Percentiles rank a stretch among this genome's conserved stretches.
These are phyloP conservation scores for Oithona nana DNA, from an alignment of 2,888 invertebrate genomes.

Conservation along the genomic window DNA sequence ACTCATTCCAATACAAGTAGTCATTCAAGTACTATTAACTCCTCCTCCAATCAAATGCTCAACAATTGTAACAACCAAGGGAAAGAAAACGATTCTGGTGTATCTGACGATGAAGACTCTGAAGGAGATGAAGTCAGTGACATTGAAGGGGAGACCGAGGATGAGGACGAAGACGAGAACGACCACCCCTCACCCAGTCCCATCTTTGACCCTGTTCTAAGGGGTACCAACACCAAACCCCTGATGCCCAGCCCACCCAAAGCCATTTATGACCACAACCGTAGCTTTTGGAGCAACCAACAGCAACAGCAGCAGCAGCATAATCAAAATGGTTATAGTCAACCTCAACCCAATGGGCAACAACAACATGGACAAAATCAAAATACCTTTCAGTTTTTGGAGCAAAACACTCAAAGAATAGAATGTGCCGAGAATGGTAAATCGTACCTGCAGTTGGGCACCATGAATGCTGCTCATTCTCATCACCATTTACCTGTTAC, in stretches of 20 bases:
- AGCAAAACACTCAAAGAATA: slow-evolving; percentile 42
- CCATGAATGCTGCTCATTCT: slow-evolving; percentile 16
- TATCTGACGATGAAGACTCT: not conserved
- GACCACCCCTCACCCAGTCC: not conserved
- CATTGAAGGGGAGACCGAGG: not conserved
- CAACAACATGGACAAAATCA: slow-evolving; percentile 14
- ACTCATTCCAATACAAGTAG: not conserved
- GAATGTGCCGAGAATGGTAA: slow-evolving; percentile 73
- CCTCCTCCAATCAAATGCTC: too few species aligned
- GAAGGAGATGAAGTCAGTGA: not conserved
- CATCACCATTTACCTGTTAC: slow-evolving; percentile 19
- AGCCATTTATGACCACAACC: slow-evolving; percentile 21
- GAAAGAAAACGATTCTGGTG: not conserved
- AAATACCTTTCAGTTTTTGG: slow-evolving; percentile 1
- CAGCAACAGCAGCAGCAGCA: too few species aligned
- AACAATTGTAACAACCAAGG: not conserved
- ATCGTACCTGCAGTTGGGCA: slow-evolving; percentile 66
- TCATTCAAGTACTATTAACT: not conserved
- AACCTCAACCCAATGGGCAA: slow-evolving; percentile 24
- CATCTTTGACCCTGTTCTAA: slow-evolving; percentile 26
- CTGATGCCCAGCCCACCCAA: not conserved
- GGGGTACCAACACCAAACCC: not conserved
- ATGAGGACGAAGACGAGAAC: not conserved
- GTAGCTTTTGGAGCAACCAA: slow-evolving; percentile 20
- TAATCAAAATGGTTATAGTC: too few species aligned